Base-by-base conservation (phyloP, 2,113 vertebrate species). In the Oophaga pumilio region DNA sequence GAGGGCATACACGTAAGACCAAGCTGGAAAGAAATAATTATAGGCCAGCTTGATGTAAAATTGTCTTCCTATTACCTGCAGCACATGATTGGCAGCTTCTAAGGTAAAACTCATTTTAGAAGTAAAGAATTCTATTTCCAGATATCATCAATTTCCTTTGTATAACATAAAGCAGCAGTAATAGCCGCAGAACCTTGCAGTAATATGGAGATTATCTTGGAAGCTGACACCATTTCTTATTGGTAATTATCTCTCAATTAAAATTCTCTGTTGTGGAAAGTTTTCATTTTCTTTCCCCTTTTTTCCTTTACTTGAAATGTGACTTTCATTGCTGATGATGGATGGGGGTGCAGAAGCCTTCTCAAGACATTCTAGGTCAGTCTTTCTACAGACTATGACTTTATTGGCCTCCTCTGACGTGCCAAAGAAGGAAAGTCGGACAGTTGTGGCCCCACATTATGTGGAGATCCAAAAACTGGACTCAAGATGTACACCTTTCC, bases 191-290 rank as follows among this genome's bases (percentile, higher is more conserved):
- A 79, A 28, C 17, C 49, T 68, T 49, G 59, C 73, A 20, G 59
- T 74, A 69, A 79, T 86, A 33, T 86, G 59, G 53, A 69, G 85
- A 56, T 79, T 86, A 79, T 76, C n/a, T 57, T 53, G 59, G 73
- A 76, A 77, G 84, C 84, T 78, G 84, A 64, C 43, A 82, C 60
- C 22, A 80, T 82, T 76, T 77, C 82, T 69, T 83, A 86, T 69
- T 68, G 83, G 59, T 85, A 28, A 62, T 89, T 76, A 85, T 60
- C 18, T 85, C 84, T 49, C 56, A 85, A 85, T 85, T 76, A 76
- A 74, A 85, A 74, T 53, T 60, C 28, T 49, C 53, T 22, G 26
- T 60, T 84, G 52, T 57, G 56, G 68, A 84, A 73, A 24, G 57
- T 50, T 24, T 66, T 69, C 49, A 68, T 69, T 83, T 82, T 64